Conservation (phyloP, 2,113 vertebrate genomes). For the Ploceus nigricollis region DNA sequence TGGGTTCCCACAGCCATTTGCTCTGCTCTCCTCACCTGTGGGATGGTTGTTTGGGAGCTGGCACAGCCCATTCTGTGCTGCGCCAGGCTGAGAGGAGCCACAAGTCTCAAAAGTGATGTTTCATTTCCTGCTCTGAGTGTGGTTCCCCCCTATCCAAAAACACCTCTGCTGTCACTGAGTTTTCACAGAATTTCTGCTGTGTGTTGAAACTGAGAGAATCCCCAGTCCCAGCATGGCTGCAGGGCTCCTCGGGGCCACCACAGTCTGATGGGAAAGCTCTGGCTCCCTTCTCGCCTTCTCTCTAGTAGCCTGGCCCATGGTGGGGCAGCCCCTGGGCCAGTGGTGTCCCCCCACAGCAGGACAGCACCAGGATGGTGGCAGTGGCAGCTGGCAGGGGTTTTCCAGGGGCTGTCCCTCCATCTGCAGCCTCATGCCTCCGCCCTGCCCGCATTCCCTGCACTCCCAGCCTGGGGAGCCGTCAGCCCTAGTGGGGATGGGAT, state of each 20-base stretch:
- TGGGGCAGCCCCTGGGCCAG: accelerated
- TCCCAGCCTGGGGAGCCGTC: accelerated
- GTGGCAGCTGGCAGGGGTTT: background rate
- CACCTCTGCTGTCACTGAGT: background rate
- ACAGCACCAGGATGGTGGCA: background rate
- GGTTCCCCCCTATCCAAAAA: background rate
- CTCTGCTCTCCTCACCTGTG: background rate
- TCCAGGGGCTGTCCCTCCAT: background rate
- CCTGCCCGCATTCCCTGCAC: accelerated
- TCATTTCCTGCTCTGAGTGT: background rate
- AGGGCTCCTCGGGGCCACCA: accelerated
- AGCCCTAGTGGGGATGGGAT: accelerated
- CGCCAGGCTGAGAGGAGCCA: background rate
- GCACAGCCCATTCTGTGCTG: background rate
- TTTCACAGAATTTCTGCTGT: background rate
- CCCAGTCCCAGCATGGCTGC: background rate
- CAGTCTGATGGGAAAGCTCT: background rate
- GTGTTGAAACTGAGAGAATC: background rate
- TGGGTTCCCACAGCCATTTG: accelerated
- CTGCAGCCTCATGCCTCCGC: accelerated
- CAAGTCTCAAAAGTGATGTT: background rate
- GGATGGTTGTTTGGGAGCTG: accelerated
- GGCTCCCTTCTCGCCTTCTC: accelerated
- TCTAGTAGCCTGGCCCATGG: background rate
- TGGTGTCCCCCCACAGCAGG: background rate